phyloP scores from a whole-genome alignment of 1,140 invertebrate species.

The Amphibalanus amphitrite region DNA sequence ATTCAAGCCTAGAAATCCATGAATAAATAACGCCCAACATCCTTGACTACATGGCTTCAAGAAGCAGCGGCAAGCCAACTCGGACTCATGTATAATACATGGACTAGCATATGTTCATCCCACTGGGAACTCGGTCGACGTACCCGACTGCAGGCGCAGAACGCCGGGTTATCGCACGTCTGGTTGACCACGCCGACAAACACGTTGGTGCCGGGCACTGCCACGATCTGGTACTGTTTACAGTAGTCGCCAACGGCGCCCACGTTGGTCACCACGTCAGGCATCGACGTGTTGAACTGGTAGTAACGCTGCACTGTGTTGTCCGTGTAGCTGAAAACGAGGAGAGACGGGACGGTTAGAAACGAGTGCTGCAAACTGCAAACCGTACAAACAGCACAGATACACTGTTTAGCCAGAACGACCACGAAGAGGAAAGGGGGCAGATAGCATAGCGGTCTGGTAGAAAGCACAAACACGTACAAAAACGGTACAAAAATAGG shows the following conservation, averaged over 20 bases:
- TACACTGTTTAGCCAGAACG: too few relatives aligned
- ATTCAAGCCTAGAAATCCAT: too few relatives aligned
- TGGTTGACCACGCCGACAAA: constrained; percentile 77
- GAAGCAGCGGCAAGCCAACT: constrained; percentile 3
- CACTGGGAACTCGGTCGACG: constrained; percentile 19
- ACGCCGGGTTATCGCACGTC: constrained; percentile 61
- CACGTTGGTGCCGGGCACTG: constrained; percentile 63
- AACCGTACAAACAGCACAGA: too few relatives aligned
- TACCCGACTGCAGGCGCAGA: constrained; percentile 82
- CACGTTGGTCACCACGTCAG: constrained; percentile 15
- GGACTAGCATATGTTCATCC: constrained; percentile 7
- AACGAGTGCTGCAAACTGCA: too few relatives aligned
- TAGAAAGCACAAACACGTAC: too few relatives aligned
- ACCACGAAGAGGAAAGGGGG: too few relatives aligned
- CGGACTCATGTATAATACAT: background rate
- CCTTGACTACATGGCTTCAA: constrained; percentile 16
- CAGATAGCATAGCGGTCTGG: too few relatives aligned
- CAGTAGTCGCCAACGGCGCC: constrained; percentile 56
- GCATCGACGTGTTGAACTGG: constrained; percentile 61
- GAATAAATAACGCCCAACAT: too few relatives aligned
- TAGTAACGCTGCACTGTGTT: constrained; percentile 59
- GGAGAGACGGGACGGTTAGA: too few relatives aligned
- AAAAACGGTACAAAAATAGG: too few relatives aligned
- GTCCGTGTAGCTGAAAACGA: constrained; percentile 37
- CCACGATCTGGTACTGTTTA: constrained; percentile 67